Evolutionary conservation across 2,113 vertebrate species (phyloP), one percentile per base, ranked within the genome.

Genomic region (Phyllostomus discolor): DNA sequence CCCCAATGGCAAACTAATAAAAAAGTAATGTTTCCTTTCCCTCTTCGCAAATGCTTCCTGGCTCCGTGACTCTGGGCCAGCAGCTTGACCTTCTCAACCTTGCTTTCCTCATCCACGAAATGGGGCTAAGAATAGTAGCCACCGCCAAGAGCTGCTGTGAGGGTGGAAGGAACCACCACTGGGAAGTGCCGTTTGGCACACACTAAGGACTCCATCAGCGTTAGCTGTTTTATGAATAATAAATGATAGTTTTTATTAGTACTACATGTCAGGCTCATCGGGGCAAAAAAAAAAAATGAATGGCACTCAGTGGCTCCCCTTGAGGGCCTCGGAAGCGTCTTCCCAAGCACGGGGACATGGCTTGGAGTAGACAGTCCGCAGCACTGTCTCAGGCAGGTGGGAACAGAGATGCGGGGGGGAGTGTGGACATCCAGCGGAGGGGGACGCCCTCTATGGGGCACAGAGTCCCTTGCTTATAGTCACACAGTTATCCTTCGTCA

Each of bases 81-180:
- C 26, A 24, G 4, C 46, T 38, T 1, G 28, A 54, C 84, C 82
- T 78, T 94, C 83, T 94, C 85, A 19, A 0, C 67, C 93, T 97
- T 5, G 11, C 43, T 92, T 86, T 92, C 73, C 83, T 90, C 72
- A 75, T 94, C 95, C 43, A 35, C 76, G 89, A 79, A 93, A 94
- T 88, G 93, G 95, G 79, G 67, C 88, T 94, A 35, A 85, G 52
- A 79, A 48, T 88, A 94, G 91, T 79, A 91, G 72, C 48, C 73
- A 48, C 62, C 26, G 26, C 48, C 67, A n/a, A 59, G 85, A 88
- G 95, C 43, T 3, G 9, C 22, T 6, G 15, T 14, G 91, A 88
- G 72, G 41, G 38, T 22, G 2, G 9, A 50, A 31, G 4, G 94
- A 46, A 7, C 72, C 8, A 33, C 78, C 79, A 43, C 59, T 89